Base-by-base conservation (phyloP, 2,113 vertebrate genomes). In the Balaenoptera acutorostrata region DNA sequence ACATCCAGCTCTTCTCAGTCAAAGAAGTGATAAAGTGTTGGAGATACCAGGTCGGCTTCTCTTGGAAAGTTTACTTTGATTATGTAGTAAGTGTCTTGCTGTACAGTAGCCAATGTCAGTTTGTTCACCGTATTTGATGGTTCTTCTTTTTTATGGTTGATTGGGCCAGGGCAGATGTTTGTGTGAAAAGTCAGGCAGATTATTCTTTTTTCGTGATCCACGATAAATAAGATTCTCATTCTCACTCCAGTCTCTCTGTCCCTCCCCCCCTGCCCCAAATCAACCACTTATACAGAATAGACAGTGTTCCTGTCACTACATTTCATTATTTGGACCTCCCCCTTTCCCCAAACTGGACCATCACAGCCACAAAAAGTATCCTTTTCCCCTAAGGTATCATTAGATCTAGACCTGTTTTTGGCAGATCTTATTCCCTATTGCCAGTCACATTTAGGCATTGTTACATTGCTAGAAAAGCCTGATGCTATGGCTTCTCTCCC, bases 31-130 rank as follows among this genome's bases (percentile, higher is more conserved):
- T 97, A 98, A 97, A 98, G 87, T 98, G 96, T 97, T 97, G 97
- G 98, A 95, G 96, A 97, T 97, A 98, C 98, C 95, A 98, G 96
- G 98, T 96, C 93, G 87, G 97, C 92, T 96, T 86, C 86, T 94
- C 97, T 71, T 98, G 97, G 96, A 93, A 98, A 96, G 97, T 98
- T 99, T 98, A 98, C 95, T 98, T 98, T 98, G 97, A 98, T 99
- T 98, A 98, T 98, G 98, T 97, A 96, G 95, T 25, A 72, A 81
- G 29, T 98, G 97, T 98, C 98, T 97, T 98, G 98, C 98, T 96
- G 95, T 98, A 98, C 95, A 97, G 98, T 98, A 98, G 97, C 94
- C 94, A 93, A 94, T 98, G 97, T 98, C 97, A 97, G 92, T 97
- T 98, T 98, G 97, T 95, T 98, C 98, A 98, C 88, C 97, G 94